Evolutionary conservation across 2,113 vertebrate genomes (phyloP).

Genomic region (human (Homo sapiens)): DNA sequence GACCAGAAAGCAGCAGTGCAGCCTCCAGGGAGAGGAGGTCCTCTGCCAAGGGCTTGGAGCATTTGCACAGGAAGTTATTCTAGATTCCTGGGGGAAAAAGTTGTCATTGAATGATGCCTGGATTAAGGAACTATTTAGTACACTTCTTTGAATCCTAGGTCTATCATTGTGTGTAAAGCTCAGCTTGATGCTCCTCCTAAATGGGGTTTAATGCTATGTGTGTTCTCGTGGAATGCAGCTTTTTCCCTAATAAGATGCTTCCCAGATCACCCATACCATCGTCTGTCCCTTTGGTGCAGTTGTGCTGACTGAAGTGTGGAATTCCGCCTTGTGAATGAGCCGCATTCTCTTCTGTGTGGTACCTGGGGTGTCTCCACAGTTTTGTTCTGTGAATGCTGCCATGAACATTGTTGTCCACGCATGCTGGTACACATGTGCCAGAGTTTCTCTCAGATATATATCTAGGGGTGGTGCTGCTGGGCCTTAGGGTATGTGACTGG

Average conservation of each 20-base stretch:
- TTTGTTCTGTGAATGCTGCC: neutral
- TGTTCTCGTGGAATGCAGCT: neutral
- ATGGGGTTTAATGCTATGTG: neutral
- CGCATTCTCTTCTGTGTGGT: neutral
- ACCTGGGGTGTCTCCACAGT: neutral
- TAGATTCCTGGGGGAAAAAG: neutral
- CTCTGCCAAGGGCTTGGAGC: neutral
- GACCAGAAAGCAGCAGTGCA: neutral
- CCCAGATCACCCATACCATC: too few relatives aligned
- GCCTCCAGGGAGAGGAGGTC: neutral
- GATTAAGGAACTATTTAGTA: neutral
- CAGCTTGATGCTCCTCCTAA: neutral
- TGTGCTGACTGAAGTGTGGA: too few relatives aligned
- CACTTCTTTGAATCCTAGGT: neutral
- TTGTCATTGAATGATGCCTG: neutral
- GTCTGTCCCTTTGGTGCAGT: neutral
- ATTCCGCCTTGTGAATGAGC: neutral
- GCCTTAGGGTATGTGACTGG: too few relatives aligned
- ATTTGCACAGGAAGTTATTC: neutral
- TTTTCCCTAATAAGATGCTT: neutral
- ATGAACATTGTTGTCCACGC: too few relatives aligned
- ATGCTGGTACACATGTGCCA: neutral
- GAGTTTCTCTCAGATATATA: neutral
- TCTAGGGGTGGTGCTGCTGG: too few relatives aligned
- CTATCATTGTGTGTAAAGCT: neutral